phyloP scores from a whole-genome alignment of 2,888 invertebrate species.

The Orgyia antiqua region DNA sequence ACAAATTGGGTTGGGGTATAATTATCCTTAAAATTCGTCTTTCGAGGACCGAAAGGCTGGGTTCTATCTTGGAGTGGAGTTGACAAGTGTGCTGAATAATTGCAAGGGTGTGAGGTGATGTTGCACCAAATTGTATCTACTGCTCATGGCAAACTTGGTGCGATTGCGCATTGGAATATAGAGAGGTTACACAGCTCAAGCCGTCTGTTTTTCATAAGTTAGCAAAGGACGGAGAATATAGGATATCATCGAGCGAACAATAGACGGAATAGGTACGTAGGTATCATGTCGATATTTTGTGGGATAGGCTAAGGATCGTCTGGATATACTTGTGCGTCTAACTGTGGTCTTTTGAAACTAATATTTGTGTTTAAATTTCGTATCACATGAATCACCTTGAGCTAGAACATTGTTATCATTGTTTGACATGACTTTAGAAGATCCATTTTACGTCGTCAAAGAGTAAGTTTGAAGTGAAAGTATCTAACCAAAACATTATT shows the following conservation, averaged over 20 bases:
- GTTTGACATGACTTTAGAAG: conserved; percentile 97
- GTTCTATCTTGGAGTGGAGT: too few species aligned
- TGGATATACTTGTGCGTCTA: conserved; percentile 37
- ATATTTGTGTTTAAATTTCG: conserved; percentile 19
- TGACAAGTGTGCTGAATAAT: too few species aligned
- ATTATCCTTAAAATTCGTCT: too few species aligned
- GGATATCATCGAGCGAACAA: conserved; percentile 49
- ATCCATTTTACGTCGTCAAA: conserved; percentile 99
- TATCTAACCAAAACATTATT: conserved; percentile 8
- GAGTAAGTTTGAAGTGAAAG: too few species aligned
- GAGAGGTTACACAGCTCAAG: conserved; percentile 35
- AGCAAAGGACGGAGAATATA: conserved; percentile 63
- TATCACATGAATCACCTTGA: conserved; percentile 54
- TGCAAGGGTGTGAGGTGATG: conserved; percentile 27
- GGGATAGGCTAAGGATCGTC: conserved; percentile 59
- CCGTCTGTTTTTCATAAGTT: conserved; percentile 39
- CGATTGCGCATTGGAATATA: conserved; percentile 56
- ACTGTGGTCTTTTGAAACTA: conserved; percentile 26
- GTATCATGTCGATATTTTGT: conserved; percentile 68
- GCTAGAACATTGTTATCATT: conserved; percentile 42
- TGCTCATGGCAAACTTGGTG: conserved; percentile 23
- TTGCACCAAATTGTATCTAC: conserved; percentile 25
- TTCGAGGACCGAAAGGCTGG: too few species aligned
- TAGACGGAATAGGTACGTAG: conserved; percentile 48
- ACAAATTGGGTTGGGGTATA: too few species aligned